Percentiles rank a stretch among this genome's conserved stretches.
Evolutionary conservation across 2,888 invertebrate species (phyloP).

Genomic region (Subacronicta megacephala): DNA sequence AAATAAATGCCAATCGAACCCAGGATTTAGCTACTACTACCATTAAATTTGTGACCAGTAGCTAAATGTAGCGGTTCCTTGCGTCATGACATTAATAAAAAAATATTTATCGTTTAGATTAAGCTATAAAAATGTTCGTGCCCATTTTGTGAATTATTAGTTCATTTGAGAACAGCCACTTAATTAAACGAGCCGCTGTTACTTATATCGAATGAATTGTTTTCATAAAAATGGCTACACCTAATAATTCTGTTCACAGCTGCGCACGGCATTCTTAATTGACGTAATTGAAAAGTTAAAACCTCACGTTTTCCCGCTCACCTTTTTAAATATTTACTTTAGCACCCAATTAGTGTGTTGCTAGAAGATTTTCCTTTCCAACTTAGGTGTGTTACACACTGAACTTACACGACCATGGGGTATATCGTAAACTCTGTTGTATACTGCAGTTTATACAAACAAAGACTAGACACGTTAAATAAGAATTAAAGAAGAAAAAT

Average conservation of each 20-base stretch:
- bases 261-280: slow-evolving; percentile 77
- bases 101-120: slow-evolving; percentile 14
- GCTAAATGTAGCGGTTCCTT: not conserved
- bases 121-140: slow-evolving; percentile 26
- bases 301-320: slow-evolving; percentile 76
- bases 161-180: slow-evolving; percentile 31
- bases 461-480: not conserved
- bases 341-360: slow-evolving; percentile 85
- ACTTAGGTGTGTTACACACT: slow-evolving; percentile 53
- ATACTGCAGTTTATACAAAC: not conserved
- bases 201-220: slow-evolving; percentile 50
- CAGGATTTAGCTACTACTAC: too few relatives aligned
- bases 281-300: slow-evolving; percentile 86
- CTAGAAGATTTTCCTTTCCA: slow-evolving; percentile 72
- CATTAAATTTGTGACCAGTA: too few relatives aligned
- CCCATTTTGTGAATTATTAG: slow-evolving; percentile 40
- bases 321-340: slow-evolving; percentile 87
- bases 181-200: slow-evolving; percentile 45
- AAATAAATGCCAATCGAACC: too few relatives aligned
- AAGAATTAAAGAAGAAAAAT: slow-evolving; percentile 6
- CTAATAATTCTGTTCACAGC: slow-evolving; percentile 64
- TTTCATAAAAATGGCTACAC: slow-evolving; percentile 57
- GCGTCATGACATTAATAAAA: not conserved
- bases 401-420: slow-evolving; percentile 3
- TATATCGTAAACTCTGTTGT: not conserved